Evolutionary conservation across 2,113 vertebrate species (phyloP), one percentile per base, ranked within the genome.

Genomic region (Lophotis ruficrista): DNA sequence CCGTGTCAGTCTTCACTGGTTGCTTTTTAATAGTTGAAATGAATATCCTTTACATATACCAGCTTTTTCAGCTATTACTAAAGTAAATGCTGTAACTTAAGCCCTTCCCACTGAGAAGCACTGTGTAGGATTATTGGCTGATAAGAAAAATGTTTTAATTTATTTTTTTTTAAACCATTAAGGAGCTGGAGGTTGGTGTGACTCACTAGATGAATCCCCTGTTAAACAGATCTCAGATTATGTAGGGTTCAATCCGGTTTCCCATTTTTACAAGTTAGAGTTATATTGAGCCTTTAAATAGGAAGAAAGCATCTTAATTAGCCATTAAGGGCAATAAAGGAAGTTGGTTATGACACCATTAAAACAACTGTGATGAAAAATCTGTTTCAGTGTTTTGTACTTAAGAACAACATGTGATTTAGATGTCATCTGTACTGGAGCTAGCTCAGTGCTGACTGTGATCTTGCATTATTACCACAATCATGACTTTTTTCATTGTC

Each of bases 281-380:
- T 81, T 86, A 51, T 30, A 80, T 35, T 58, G 54, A 81, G 37
- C 43, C 47, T 90, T 95, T 88, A 94, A 90, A 88, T 77, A 81
- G 83, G 64, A 93, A 69, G 71, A 97, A 93, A 78, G 38, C 71
- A 56, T 89, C 71, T 83, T 93, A 93, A 93, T 94, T 86, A 75
- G 77, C 93, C 85, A 86, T 97, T 94, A 94, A 81, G 58, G 50
- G 37, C 54, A 90, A 93, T 96, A 93, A 88, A 96, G 79, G 83
- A 92, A 94, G 76, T 93, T 95, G 54, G 51, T 97, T 96, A 96
- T 58, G 76, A 86, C 51, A 96, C 92, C 54, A 61, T 93, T 96
- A 94, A 94, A 96, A 86, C 54, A 92, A 69, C n/a, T 57, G 51
- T 9, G 6, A 80, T 95, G 79, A 93, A 93, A 85, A 88, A 94